Base-by-base conservation (phyloP, 2,888 invertebrate species). In the Eledona agricola region DNA sequence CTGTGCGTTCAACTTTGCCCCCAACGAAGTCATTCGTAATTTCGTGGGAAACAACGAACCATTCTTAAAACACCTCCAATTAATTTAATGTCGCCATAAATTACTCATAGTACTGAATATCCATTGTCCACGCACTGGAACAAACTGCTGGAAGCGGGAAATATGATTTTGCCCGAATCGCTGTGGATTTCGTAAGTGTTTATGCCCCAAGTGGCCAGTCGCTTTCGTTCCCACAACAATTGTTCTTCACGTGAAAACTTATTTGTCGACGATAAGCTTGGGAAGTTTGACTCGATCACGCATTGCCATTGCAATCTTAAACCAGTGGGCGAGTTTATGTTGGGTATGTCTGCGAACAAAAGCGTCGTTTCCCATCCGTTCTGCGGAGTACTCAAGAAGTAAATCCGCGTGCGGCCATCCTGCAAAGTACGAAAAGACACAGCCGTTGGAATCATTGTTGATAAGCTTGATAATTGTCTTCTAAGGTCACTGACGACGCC, bases 161-260 rank as follows among this genome's bases (percentile, higher is more conserved):
- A 96, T 51, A 96, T 87, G 63, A 97, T 87, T 67, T 90, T 86
- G 13, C 94, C 94, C 12, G 88, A 87, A 3, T 81, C 81, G 17
- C 85, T 82, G 66, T 95, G 91, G 38, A 95, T 80, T 74, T 96
- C 94, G 70, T 96, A 97, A 0, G 93, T 91, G 0, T 94, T 94
- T 47, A 97, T 96, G 11, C 97, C 95, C 88, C 92, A 93, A 0
- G 91, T 90, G 0, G 94, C 89, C 25, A 95, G 83, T 43, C 97
- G 82, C 77, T 96, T 95, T 13, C 97, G 78, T 74, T 97, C 97
- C 81, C 93, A 88, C 53, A 95, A 79, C 38, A 97, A 75, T 73
- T 95, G 93, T 72, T 96, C 95, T 72, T 96, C 96, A 19, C 90
- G 81, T 0, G 93, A 92, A 81, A 87, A 84, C 23, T 78, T 77